A percentile compares a stretch with the other conserved stretches of the same genome.
Evolutionary conservation across 1,140 invertebrate species (phyloP).

Genomic region (Monochamus saltuarius): DNA sequence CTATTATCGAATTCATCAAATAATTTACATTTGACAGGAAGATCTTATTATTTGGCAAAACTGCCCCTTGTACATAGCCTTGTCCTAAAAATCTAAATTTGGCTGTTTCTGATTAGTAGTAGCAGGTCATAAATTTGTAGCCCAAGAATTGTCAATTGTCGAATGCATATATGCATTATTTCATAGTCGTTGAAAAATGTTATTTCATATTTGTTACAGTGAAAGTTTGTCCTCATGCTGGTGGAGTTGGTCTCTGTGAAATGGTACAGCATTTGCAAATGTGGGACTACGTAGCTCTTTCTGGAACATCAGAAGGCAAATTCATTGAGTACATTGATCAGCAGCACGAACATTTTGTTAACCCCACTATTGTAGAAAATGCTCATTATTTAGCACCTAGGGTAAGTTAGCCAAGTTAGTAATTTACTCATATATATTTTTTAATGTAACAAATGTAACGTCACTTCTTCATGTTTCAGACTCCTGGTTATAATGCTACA

Average conservation of each 20-base stretch:
- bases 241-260: conserved; percentile 89
- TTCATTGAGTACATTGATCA: conserved; percentile 87
- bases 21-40: no score
- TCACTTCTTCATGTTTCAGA: conserved; percentile 51
- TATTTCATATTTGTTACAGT: conserved; percentile 58
- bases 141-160: no score
- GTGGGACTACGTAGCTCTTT: conserved; percentile 80
- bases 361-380: conserved; percentile 68
- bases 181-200: neutral
- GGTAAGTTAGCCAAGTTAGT: conserved; percentile 57
- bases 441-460: neutral
- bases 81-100: no score
- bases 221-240: conserved; percentile 90
- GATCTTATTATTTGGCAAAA: no score
- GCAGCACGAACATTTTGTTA: conserved; percentile 80
- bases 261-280: conserved; percentile 90
- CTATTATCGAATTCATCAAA: no score
- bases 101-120: no score
- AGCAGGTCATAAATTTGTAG: no score
- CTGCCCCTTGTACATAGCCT: no score
- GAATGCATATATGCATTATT: no score
- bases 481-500: conserved; percentile 77
- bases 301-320: conserved; percentile 67
- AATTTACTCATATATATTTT: conserved; percentile 3
- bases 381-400: conserved; percentile 73